A percentile compares a stretch with the other conserved stretches of the same genome.
Evolutionary conservation across 2,113 vertebrate genomes (phyloP).

Genomic region (Oceanodroma tethys): DNA sequence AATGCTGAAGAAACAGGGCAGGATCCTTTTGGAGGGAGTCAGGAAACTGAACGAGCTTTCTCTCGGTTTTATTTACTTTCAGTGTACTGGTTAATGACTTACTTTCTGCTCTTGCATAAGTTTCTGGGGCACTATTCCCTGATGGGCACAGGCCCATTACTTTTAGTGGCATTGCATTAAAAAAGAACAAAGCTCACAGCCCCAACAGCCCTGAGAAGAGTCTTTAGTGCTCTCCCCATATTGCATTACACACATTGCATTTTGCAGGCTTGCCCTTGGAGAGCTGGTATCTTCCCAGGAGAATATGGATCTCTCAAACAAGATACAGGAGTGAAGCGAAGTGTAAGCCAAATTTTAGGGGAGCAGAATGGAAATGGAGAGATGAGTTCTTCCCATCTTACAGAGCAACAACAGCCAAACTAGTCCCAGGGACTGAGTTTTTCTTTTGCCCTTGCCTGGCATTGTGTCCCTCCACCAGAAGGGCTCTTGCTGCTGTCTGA

Average conservation of each 20-base stretch:
- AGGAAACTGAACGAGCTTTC: neutral
- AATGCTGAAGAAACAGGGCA: neutral
- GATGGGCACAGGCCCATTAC: neutral
- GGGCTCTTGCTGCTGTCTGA: neutral
- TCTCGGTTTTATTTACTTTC: neutral
- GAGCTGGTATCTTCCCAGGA: neutral
- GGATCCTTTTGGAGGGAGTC: neutral
- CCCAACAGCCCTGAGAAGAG: neutral
- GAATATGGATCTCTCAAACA: neutral
- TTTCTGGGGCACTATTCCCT: neutral
- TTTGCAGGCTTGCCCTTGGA: neutral
- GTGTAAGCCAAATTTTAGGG: neutral
- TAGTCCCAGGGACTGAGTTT: neutral
- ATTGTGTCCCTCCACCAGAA: neutral
- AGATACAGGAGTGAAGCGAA: neutral
- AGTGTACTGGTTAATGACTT: neutral
- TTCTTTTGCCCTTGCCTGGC: neutral
- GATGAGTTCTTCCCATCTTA: neutral
- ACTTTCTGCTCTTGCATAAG: neutral
- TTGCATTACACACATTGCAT: neutral
- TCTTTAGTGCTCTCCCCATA: neutral
- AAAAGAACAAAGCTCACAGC: neutral
- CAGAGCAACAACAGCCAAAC: neutral
- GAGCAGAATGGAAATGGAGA: neutral
- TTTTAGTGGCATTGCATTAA: neutral